Evolutionary conservation across 1,140 invertebrate genomes (phyloP), one percentile per base, ranked within the genome.

Genomic region (Pemphigus obesinymphae): DNA sequence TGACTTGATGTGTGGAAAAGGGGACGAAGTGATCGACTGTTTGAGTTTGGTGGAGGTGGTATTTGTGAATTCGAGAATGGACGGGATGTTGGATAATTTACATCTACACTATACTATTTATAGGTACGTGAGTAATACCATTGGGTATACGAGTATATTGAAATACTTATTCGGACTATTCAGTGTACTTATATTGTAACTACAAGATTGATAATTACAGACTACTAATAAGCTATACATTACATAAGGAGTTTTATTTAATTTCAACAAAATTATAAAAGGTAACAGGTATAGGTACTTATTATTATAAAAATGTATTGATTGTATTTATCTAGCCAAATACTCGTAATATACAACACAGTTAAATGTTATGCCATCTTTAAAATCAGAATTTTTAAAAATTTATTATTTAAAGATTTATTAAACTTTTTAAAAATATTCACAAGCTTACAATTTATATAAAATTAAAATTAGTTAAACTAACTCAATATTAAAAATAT

Each of bases 341-440:
- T 20, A 66, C n/a, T n/a, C n/a, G n/a, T n/a, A n/a, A 31, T 68
- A 68, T n/a, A 68, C 63, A 37, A 68, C 63, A 34, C 31, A 68
- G 15, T 68, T 34, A 68, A 68, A 68, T 37, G 37, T 40, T 37
- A 4, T 3, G n/a, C 20, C 4, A 23, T 68, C 29, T 3, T 17
- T n/a, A 23, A 37, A 68, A 68, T 68, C 17, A 68, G 37, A 23
- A 34, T 68, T 40, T 37, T 34, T n/a, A n/a, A 68, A 68, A 20
- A 37, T 68, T 13, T 40, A 20, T 68, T 40, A 68, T 23, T 37
- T 68, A 20, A 20, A 26, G 17, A 68, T 68, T 68, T n/a, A 68
- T 68, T 34, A n/a, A 3, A 37, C 40, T 40, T 37, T 68, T 68
- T 37, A 68, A 40, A 68, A 26, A 26, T 3, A 58, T 58, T 26